Evolutionary conservation across 2,888 invertebrate genomes (phyloP), one percentile per base, ranked within the genome.

Genomic region (Lumbricus terrestris): DNA sequence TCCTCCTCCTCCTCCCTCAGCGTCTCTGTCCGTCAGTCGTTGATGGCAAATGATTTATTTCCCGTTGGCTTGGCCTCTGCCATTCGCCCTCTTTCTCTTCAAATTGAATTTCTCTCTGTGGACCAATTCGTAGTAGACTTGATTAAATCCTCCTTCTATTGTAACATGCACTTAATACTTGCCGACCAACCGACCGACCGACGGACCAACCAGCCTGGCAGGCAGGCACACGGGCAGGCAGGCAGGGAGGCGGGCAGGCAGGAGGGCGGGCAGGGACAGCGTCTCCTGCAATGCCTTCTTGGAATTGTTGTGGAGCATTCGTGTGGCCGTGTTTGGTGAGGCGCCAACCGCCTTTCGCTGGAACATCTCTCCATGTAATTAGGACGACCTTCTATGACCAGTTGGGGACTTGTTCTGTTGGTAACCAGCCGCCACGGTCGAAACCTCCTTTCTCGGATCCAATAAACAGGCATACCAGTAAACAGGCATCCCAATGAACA

Each of bases 121-220:
- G 35, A 69, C 69, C 29, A 11, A 69, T 69, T 69, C 69, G 69
- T 69, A 69, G 69, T 69, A 69, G 69, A 69, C 69, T 69, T 69
- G 69, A 69, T 69, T 69, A 69, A 69, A 69, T 69, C 69, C 69
- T 69, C 69, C 69, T 69, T 69, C 69, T n/a, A 88, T 88, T 40
- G 34, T 38, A 35, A 88, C 34, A 69, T 69, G 69, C 69, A 69
- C 69, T 69, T 69, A 69, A 69, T 69, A 69, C 69, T n/a, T 69
- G 69, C 69, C 69, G 69, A 69, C 69, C 69, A n/a, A 69, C 16
- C 69, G 69, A 69, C 69, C 69, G n/a, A n/a, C 69, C 18, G 54
- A 16, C 54, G 23, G 54, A 23, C 54, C 54, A 29, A 23, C 54
- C 54, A 29, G 11, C 54, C 54, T 3, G 11, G 3, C 54, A 3